Evolutionary conservation across 1,140 invertebrate genomes (phyloP), one percentile per base, ranked within the genome.

Genomic region (Nautilus pompilius): DNA sequence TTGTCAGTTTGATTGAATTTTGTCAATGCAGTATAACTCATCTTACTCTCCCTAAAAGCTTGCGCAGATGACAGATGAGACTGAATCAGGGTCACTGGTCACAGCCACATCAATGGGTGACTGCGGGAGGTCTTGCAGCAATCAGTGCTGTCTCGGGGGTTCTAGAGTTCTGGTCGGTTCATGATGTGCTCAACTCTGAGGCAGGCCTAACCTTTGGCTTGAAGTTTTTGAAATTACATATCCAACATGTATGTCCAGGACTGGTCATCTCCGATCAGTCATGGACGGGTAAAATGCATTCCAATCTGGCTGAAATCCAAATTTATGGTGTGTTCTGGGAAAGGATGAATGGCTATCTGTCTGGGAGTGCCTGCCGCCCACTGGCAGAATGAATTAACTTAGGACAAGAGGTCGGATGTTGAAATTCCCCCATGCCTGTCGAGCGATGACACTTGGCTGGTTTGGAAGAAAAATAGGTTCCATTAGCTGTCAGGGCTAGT

Each of bases 401-500:
- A n/a, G n/a, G 36, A 41, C 8, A 41, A 41, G 36, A 41, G n/a
- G n/a, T 41, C 36, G 36, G 36, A 41, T 41, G 36, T 10, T 41
- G n/a, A 10, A n/a, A n/a, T 41, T 41, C n/a, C n/a, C 8, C n/a
- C n/a, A 10, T 41, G 36, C 36, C 8, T 41, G 36, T n/a, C 45
- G 51, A 3, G 24, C 53, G 49, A 28, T 60, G 29, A 49, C 2
- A 55, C 5, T 6, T 32, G 29, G 4, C 2, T 13, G 53, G 20
- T 55, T 29, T 26, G 20, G 24, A 24, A 30, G 20, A 20, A 55
- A 30, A n/a, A n/a, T n/a, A n/a, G n/a, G n/a, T n/a, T 53, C 49
- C 49, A 53, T 53, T 53, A 53, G 49, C 26, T 53, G 49, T 53
- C 49, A 53, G 49, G 49, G 49, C 49, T 53, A 53, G 49, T 53